These are phyloP conservation scores for Triplophysa siluroides DNA, from an alignment of 2,113 vertebrate species.

Conservation along the genomic window DNA sequence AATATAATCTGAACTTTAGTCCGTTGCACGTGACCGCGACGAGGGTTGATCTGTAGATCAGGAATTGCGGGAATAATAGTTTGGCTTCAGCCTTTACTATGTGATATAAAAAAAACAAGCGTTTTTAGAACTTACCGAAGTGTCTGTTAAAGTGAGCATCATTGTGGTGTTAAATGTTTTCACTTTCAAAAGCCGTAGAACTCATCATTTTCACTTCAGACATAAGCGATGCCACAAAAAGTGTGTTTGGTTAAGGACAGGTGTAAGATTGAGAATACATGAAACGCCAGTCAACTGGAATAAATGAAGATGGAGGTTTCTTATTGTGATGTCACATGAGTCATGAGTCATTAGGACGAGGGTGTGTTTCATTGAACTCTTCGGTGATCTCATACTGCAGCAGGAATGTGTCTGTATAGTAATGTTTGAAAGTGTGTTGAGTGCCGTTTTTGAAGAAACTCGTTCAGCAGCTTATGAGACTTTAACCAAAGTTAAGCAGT, in stretches of 20 bases:
- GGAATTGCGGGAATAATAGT: not conserved
- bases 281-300: too few relatives aligned
- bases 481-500: too few relatives aligned
- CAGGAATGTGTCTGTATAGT: not conserved
- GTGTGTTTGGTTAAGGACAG: too few relatives aligned
- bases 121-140: not conserved
- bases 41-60: not conserved
- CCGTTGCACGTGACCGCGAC: not conserved
- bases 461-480: not conserved
- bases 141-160: not conserved
- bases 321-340: not conserved
- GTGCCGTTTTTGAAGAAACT: not conserved
- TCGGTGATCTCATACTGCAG: not conserved
- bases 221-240: too few relatives aligned
- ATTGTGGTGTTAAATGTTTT: too few relatives aligned
- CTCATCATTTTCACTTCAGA: too few relatives aligned
- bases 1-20: not conserved
- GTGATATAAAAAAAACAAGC: not conserved
- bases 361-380: slow-evolving; percentile 12
- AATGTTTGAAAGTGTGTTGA: not conserved
- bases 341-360: not conserved
- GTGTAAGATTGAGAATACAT: too few relatives aligned
- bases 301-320: not conserved
- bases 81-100: not conserved
- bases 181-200: too few relatives aligned